Conservation (phyloP, 35 echinoderm and acorn worm species). For the Amphiura filiformis region DNA sequence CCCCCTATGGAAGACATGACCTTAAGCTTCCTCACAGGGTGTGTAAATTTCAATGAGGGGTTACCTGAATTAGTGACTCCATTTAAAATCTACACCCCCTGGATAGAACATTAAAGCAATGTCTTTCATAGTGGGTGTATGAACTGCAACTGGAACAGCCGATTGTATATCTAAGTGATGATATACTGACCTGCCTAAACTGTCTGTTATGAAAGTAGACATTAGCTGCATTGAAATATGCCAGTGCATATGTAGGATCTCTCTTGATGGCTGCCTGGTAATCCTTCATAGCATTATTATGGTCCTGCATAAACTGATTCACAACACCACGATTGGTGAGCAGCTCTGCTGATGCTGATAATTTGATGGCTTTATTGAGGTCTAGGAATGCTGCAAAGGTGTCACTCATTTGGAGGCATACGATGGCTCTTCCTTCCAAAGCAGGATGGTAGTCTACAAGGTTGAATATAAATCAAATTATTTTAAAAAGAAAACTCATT, state of each 20-base stretch:
- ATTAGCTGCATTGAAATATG: conserved; percentile 95
- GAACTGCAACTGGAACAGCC: no score
- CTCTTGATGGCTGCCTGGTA: conserved; percentile 84
- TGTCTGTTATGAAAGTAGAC: conserved; percentile 96
- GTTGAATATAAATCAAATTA: not conserved
- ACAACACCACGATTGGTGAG: conserved; percentile 93
- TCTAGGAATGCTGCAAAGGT: conserved; percentile 79
- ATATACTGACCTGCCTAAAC: conserved; percentile 76
- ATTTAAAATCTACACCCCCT: no score
- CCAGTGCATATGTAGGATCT: conserved; percentile 75
- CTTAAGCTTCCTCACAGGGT: no score
- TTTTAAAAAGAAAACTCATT: not conserved
- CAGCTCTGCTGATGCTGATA: conserved; percentile 66
- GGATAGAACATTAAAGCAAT: no score
- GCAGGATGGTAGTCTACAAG: conserved; percentile 79
- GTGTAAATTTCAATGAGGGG: no score
- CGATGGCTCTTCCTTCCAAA: conserved; percentile 84
- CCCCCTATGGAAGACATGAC: no score
- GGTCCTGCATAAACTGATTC: conserved; percentile 85
- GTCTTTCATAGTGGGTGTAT: no score
- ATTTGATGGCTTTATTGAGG: conserved; percentile 76
- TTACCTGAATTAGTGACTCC: no score
- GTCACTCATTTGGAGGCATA: conserved; percentile 97
- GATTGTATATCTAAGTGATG: no score
- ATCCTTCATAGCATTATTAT: conserved; percentile 80